Evolutionary conservation across 2,113 vertebrate species (phyloP), one percentile per base, ranked within the genome.

Genomic region (Ceyx margarethae): DNA sequence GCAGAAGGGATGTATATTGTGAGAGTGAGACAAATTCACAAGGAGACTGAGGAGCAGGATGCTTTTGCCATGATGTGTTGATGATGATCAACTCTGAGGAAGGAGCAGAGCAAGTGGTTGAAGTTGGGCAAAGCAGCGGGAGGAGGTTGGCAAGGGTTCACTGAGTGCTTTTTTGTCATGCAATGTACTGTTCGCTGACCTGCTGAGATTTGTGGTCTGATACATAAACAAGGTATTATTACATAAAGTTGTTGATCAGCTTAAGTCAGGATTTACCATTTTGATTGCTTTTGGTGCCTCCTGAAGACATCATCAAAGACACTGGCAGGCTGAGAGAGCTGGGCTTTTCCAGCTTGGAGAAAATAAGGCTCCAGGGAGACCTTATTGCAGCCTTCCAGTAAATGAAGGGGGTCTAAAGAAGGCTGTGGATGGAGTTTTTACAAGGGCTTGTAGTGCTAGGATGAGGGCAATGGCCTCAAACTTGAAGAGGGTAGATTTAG

Each of bases 1-100:
- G 56, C 26, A 21, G 37, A 22, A 64, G 17, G 51, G 40, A 8
- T 5, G 2, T 1, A 1, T 0, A 0, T 9, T 11, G 12, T 2
- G 23, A 60, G n/a, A 4, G 21, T 6, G 28, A 20, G 48, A 15
- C 40, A 22, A 6, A 10, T 6, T 22, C 12, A 6, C 15, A 0
- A 28, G 37, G 48, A 46, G 4, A 37, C 68, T 9, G 56, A 51
- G 57, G 37, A 48, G 19, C 45, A 43, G 6, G 37, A n/a, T 3
- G 0, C 13, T 42, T 19, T 2, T 58, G 60, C 28, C 6, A 1
- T 16, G 0, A 10, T 26, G 5, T 28, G 60, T 5, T 3, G 62
- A 1, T 31, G 25, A 15, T n/a, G 21, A 10, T 61, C 9, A 23
- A 1, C 22, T 14, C 33, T 5, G 43, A 26, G 61, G 60, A 73